Percentiles rank a stretch among this genome's conserved stretches.
Evolutionary conservation across 1,140 invertebrate species (phyloP).

Genomic region (Magallana ariakensis): DNA sequence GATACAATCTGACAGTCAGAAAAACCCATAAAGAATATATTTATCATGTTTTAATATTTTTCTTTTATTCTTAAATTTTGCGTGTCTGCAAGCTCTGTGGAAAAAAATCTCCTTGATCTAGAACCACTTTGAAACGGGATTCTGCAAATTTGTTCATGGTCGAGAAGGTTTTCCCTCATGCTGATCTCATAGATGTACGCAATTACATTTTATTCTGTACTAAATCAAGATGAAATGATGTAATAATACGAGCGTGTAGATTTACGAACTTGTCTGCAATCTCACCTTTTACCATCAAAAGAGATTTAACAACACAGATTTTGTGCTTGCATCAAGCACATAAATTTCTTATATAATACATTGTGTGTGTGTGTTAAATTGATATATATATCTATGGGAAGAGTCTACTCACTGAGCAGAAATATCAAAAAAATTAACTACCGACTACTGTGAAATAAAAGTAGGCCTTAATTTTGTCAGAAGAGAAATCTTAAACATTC

Average conservation of each 20-base stretch:
- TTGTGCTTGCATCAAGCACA: too few relatives aligned
- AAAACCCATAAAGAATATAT: too few relatives aligned
- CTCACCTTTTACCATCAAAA: conserved; percentile 1
- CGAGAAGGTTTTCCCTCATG: background rate
- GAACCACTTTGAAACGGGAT: conserved; percentile 15
- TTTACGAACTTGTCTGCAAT: conserved; percentile 17
- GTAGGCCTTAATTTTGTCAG: too few relatives aligned
- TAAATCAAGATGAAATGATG: conserved; percentile 11
- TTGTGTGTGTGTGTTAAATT: too few relatives aligned
- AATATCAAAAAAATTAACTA: too few relatives aligned
- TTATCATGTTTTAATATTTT: background rate
- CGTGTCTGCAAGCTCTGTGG: background rate
- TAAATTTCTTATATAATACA: too few relatives aligned
- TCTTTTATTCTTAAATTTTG: background rate
- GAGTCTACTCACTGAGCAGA: too few relatives aligned
- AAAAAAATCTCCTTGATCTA: conserved; percentile 17
- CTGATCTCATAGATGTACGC: background rate
- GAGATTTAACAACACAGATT: too few relatives aligned
- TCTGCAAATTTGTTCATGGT: background rate
- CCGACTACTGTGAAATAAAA: too few relatives aligned
- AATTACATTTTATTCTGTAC: background rate
- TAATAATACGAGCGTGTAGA: background rate
- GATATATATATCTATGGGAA: too few relatives aligned
- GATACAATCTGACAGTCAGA: too few relatives aligned
- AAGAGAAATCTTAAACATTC: conserved; percentile 9